Evolutionary conservation across 23 tunicate genomes (phyloP).

Genomic region (Aplidium turbinatum): DNA sequence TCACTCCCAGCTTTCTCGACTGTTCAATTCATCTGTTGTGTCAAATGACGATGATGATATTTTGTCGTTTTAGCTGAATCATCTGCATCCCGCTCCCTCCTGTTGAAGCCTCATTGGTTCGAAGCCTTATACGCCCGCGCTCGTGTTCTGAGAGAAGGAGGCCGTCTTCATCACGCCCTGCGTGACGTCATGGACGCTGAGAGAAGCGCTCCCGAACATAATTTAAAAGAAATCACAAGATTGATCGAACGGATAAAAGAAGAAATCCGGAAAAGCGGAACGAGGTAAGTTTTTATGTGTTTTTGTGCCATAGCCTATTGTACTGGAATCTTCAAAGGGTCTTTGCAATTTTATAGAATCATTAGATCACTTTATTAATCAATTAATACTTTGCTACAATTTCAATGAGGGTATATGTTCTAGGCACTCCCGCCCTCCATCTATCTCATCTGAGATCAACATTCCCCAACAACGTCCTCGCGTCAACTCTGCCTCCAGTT

Average conservation of each 20-base stretch:
- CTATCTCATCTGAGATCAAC: conserved; percentile 40
- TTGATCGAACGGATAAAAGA: conserved; percentile 69
- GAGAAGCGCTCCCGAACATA: conserved; percentile 64
- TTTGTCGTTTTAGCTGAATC: conserved; percentile 67
- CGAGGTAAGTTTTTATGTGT: conserved; percentile 7
- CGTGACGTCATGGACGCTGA: conserved; percentile 86
- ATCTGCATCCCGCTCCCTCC: conserved; percentile 62
- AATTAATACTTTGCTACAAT: background rate
- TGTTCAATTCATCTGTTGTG: no score
- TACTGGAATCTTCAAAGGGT: no score
- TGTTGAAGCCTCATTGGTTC: conserved; percentile 93
- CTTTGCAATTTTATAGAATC: no score
- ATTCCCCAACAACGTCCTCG: conserved; percentile 65
- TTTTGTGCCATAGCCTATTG: background rate
- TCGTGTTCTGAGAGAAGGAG: conserved; percentile 72
- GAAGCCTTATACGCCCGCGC: conserved; percentile 94
- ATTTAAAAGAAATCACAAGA: conserved; percentile 58
- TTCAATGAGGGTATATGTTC: conserved; percentile 2
- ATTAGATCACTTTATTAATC: background rate
- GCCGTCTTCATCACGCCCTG: conserved; percentile 53
- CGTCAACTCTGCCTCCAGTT: conserved; percentile 76
- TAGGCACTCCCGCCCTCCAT: conserved; percentile 35
- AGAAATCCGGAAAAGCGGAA: conserved; percentile 58
- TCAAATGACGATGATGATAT: no score
- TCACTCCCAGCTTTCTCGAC: no score